A percentile compares a stretch with the other conserved stretches of the same genome.
phyloP scores from a whole-genome alignment of 1,140 invertebrate genomes.

The Parasteatoda tepidariorum region DNA sequence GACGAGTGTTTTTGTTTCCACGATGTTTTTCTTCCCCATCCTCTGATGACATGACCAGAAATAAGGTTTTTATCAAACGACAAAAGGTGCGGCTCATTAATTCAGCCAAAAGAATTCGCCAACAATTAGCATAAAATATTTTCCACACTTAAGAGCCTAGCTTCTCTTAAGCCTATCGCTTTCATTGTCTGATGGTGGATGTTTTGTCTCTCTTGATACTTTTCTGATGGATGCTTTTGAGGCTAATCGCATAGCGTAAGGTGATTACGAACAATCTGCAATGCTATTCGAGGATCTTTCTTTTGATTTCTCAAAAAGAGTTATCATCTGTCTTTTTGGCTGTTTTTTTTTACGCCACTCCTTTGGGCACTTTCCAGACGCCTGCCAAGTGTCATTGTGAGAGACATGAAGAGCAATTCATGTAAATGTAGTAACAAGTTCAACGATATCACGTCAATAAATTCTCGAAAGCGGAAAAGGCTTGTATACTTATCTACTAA shows the following conservation, averaged over 20 bases:
- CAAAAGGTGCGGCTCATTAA: constrained; percentile 49
- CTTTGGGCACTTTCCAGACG: neutral
- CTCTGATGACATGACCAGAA: constrained; percentile 39
- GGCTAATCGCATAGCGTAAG: neutral
- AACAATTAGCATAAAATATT: constrained; percentile 54
- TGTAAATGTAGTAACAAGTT: too few species aligned
- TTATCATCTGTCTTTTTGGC: neutral
- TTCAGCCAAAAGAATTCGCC: constrained; percentile 30
- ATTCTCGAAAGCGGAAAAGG: too few species aligned
- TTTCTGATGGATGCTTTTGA: neutral
- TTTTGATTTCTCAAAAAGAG: neutral
- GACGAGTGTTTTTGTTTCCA: neutral
- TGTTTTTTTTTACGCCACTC: neutral
- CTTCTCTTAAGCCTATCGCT: neutral
- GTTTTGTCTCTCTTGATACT: neutral
- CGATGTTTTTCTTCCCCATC: constrained; percentile 15
- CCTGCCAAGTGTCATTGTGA: neutral
- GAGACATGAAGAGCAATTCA: neutral
- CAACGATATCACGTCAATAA: too few species aligned
- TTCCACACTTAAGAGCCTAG: neutral
- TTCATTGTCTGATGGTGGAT: neutral
- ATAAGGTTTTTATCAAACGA: constrained; percentile 3
- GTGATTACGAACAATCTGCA: neutral
- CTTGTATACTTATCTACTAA: too few species aligned
- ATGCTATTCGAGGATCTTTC: neutral